Percentiles rank a stretch among this genome's conserved stretches.
phyloP scores from a whole-genome alignment of 2,888 invertebrate species.

The Mesorhabditis spiculigera region DNA sequence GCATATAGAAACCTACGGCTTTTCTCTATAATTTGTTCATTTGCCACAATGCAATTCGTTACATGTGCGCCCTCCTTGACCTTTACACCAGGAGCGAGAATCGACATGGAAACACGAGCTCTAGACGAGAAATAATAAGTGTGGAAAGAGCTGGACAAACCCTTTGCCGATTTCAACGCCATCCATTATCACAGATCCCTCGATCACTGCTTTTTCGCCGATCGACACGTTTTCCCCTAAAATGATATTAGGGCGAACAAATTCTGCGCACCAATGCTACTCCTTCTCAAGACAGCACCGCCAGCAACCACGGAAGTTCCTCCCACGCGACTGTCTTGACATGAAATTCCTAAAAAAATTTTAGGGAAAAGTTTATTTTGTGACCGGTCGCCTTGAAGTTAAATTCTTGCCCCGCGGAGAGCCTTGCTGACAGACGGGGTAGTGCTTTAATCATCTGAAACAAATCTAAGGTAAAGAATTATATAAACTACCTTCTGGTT shows the following conservation, averaged over 20 bases:
- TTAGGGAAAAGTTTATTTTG: background rate
- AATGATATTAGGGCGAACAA: background rate
- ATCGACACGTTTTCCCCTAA: conserved; percentile 29
- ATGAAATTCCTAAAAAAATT: conserved; percentile 13
- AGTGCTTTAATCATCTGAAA: conserved; percentile 27
- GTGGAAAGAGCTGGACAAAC: conserved; percentile 22
- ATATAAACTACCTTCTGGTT: conserved; percentile 41
- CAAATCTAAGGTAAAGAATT: background rate
- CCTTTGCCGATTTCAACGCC: conserved; percentile 39
- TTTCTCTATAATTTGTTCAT: conserved; percentile 55
- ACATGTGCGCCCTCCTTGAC: conserved; percentile 43
- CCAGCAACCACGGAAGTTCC: conserved; percentile 16
- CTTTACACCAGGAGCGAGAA: conserved; percentile 36
- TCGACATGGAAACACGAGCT: conserved; percentile 34
- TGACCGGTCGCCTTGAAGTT: conserved; percentile 21
- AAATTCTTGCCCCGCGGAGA: conserved; percentile 20
- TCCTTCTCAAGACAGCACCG: conserved; percentile 15
- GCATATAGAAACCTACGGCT: conserved; percentile 32
- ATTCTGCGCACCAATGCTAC: background rate
- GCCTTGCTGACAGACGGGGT: conserved; percentile 21
- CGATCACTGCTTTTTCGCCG: conserved; percentile 35
- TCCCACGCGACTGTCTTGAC: conserved; percentile 26
- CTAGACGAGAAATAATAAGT: conserved; percentile 25
- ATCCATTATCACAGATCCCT: conserved; percentile 41
- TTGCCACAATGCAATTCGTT: conserved; percentile 41